Evolutionary conservation across 2,888 invertebrate species (phyloP).

Genomic region (Bedellia somnulentella): DNA sequence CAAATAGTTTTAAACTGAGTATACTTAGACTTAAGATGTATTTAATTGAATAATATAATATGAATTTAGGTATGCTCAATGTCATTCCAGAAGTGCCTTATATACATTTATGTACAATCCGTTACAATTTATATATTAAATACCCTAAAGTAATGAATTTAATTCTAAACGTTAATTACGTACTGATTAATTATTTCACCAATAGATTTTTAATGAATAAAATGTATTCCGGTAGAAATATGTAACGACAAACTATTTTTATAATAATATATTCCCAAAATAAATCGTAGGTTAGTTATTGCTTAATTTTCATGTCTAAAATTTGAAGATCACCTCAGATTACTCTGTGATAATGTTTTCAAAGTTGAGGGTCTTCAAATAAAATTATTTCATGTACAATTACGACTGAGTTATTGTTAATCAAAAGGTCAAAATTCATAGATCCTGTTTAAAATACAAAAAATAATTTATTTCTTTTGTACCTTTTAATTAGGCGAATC

Average conservation of each 20-base stretch:
- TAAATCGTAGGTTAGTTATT: slow-evolving; percentile 13
- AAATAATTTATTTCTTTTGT: too few relatives aligned
- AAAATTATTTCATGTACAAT: slow-evolving; percentile 8
- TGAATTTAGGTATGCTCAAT: slow-evolving; percentile 44
- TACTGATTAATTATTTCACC: slow-evolving; percentile 14
- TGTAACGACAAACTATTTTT: slow-evolving; percentile 6
- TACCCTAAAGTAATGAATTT: not conserved
- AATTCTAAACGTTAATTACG: not conserved
- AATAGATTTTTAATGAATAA: slow-evolving; percentile 20
- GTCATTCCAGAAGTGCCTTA: slow-evolving; percentile 50
- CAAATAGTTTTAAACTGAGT: too few relatives aligned
- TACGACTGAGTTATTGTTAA: slow-evolving; percentile 4
- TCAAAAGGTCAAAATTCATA: too few relatives aligned
- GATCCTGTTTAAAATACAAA: too few relatives aligned
- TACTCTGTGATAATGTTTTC: slow-evolving; percentile 59
- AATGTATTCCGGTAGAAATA: slow-evolving; percentile 17
- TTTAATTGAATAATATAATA: too few relatives aligned
- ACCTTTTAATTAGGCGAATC: too few relatives aligned
- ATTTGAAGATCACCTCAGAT: slow-evolving; percentile 51
- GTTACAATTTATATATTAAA: too few relatives aligned
- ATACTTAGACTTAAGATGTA: too few relatives aligned
- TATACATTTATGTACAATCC: slow-evolving; percentile 11
- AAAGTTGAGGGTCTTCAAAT: slow-evolving; percentile 53
- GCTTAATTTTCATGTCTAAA: slow-evolving; percentile 11
- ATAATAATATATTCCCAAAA: slow-evolving; percentile 14